Base-by-base conservation (phyloP, 2,797 vertebrate genomes). In the Dipus sagitta region DNA sequence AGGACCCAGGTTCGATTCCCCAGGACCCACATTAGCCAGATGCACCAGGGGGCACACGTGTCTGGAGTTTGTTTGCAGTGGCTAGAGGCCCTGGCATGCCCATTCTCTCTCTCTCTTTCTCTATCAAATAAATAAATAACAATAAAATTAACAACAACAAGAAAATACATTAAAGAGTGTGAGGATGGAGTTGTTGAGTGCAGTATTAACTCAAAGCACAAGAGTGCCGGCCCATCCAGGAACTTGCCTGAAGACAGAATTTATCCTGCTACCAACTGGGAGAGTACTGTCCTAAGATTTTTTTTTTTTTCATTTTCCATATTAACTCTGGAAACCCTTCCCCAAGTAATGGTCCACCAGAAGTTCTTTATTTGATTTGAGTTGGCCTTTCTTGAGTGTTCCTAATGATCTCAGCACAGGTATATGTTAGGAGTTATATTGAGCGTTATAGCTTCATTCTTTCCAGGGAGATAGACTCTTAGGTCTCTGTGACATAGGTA, bases 361-460 rank as follows among this genome's bases (percentile, higher is more conserved):
- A 67, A 60, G 58, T 26, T 47, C n/a, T 91, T 79, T 11, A 15
- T 76, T 26, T 7, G 2, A 23, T 54, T 74, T 0, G 0, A 14
- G 9, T 42, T 32, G 28, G 28, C 82, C 15, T 68, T 81, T 86
- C 67, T 79, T 0, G 0, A 8, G 4, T 13, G 32, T 76, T 84
- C 28, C 72, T 23, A 1, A 18, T 20, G 20, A 9, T 83, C 52
- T 80, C 21, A 6, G 74, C 60, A 84, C 42, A 92, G 79, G 6
- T 2, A 13, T 17, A 30, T 0, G 0, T 34, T 52, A 54, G 26
- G 26, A 85, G 30, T 11, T 78, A 26, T n/a, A 32, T 38, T 30
- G n/a, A 13, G 78, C 34, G 30, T 26, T 79, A 12, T 1, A 21
- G n/a, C 38, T 70, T 60, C 67, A 64, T 79, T 80, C 34, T 94